Evolutionary conservation across 2,797 vertebrate genomes (phyloP), one percentile per base, ranked within the genome.

Genomic region (Alcedo quadribrachys): DNA sequence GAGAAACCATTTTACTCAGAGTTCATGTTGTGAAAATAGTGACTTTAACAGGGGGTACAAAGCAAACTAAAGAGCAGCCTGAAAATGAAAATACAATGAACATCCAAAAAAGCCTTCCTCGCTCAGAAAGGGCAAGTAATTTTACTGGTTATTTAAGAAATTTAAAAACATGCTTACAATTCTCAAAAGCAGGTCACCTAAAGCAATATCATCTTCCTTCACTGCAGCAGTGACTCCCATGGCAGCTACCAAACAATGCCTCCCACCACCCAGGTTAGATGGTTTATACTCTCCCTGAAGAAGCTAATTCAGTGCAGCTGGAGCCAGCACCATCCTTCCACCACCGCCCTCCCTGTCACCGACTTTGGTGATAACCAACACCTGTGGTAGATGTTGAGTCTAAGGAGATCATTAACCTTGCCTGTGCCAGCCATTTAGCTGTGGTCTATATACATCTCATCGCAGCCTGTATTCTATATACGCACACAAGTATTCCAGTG

Each of bases 191-290:
- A 81, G 42, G 11, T 78, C 40, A 68, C 16, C 66, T 58, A 22
- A 2, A 14, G n/a, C 50, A 80, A 54, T 5, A 13, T 7, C 45
- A 12, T 37, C 55, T 48, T 73, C 57, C 37, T 46, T 32, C 24
- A 27, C 14, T 0, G 1, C 66, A 89, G 53, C 25, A 16, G 1
- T n/a, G 58, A 3, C 20, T 77, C 35, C 20, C 28, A 43, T 1
- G 6, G 1, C 69, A 90, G 43, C 32, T 33, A 32, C 7, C 4
- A 35, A 54, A 46, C 82, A 58, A 7, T 77, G 2, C 2, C 12
- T 8, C 3, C 0, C 0, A 0, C 2, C 0, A 40, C 37, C 2
- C 33, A 14, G 16, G 20, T 54, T 4, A 12, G 21, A 11, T 6
- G 33, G 4, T 74, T 75, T 69, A n/a, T 79, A 85, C 40, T 51